A percentile compares a stretch with the other conserved stretches of the same genome.
These are phyloP conservation scores for Petrophora chlorosata DNA, from an alignment of 2,888 invertebrate genomes.

Conservation along the genomic window DNA sequence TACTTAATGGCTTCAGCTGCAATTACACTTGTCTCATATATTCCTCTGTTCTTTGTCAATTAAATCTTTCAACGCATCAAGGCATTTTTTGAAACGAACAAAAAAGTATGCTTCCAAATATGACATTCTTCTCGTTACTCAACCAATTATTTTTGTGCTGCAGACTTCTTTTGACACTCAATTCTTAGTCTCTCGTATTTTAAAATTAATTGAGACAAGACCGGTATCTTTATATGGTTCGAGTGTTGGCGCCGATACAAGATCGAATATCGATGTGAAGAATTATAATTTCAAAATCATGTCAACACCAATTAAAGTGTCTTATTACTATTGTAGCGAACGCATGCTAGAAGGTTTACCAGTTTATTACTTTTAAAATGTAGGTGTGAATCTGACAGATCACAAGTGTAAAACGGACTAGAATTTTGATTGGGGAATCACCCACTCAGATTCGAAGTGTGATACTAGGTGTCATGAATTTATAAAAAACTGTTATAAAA, in stretches of 20 bases:
- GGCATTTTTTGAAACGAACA: conserved; percentile 8
- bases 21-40: conserved; percentile 12
- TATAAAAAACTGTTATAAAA: conserved; percentile 15
- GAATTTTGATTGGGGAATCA: conserved; percentile 42
- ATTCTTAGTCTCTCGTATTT: conserved; percentile 22
- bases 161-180: conserved; percentile 7
- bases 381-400: conserved; percentile 50
- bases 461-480: conserved; percentile 17
- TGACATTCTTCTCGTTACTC: conserved; percentile 18
- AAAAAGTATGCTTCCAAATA: conserved; percentile 23
- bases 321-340: conserved; percentile 37
- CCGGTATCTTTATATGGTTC: conserved; percentile 36
- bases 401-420: conserved; percentile 43
- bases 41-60: conserved; percentile 10
- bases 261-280: conserved; percentile 47
- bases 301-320: conserved; percentile 48
- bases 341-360: conserved; percentile 39
- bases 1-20: conserved; percentile 11
- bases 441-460: conserved; percentile 40
- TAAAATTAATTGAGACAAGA: conserved; percentile 21
- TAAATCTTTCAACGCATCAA: conserved; percentile 9
- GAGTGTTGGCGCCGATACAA: conserved; percentile 44
- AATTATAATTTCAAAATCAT: conserved; percentile 47
- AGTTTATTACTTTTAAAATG: conserved; percentile 43
- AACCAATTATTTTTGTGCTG: conserved; percentile 33